phyloP scores from a whole-genome alignment of 2,113 vertebrate genomes.

The Oenanthe melanoleuca region DNA sequence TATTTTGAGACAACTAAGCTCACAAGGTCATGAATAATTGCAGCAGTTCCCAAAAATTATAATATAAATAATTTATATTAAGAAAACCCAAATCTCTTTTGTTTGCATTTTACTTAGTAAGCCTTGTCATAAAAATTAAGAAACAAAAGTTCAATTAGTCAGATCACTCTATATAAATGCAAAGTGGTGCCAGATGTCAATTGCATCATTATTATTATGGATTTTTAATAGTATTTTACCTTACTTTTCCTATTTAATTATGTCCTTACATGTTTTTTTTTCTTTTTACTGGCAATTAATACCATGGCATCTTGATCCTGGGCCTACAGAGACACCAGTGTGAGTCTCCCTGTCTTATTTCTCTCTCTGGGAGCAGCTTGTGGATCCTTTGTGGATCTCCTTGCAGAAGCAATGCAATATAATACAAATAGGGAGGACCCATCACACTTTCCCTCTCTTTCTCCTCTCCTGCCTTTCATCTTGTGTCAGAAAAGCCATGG shows the following conservation, averaged over 20 bases:
- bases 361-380: neutral
- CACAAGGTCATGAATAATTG: neutral
- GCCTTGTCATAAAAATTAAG: slow-evolving; percentile 6
- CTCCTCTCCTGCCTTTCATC: neutral
- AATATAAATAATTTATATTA: neutral
- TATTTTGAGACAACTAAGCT: neutral
- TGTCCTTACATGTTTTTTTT: neutral
- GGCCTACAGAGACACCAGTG: neutral
- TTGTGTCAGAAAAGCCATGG: neutral
- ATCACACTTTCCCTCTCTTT: neutral
- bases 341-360: neutral
- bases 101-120: slow-evolving; percentile 21
- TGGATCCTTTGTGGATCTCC: neutral
- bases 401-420: neutral
- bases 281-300: slow-evolving; percentile 21
- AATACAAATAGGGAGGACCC: neutral
- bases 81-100: neutral
- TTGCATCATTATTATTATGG: neutral
- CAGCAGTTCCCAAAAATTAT: slow-evolving; percentile 25
- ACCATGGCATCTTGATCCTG: neutral
- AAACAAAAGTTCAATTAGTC: slow-evolving; percentile 45
- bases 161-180: slow-evolving; percentile 1
- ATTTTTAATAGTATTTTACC: slow-evolving; percentile 26
- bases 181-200: slow-evolving; percentile 40
- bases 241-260: slow-evolving; percentile 38